phyloP scores from a whole-genome alignment of 1,140 invertebrate genomes.

The Mercenaria mercenaria region DNA sequence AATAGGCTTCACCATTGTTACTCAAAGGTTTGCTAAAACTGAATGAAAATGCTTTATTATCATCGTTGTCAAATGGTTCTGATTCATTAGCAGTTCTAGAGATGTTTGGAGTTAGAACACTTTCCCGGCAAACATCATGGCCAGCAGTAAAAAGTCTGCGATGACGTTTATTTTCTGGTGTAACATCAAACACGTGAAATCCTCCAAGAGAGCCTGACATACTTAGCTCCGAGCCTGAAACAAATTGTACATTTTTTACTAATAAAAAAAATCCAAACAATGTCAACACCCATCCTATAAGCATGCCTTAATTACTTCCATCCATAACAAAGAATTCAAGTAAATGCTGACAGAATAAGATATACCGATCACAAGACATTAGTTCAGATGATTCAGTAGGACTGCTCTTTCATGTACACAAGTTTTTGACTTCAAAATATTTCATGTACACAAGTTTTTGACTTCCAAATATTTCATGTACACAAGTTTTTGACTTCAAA shows the following conservation, averaged over 20 bases:
- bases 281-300: too few species aligned
- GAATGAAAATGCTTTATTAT: constrained; percentile 80
- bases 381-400: too few species aligned
- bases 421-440: too few species aligned
- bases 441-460: too few species aligned
- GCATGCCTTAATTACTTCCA: too few species aligned
- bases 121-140: constrained; percentile 86
- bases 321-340: too few species aligned
- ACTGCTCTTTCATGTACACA: too few species aligned
- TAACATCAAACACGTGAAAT: constrained; percentile 95
- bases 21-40: constrained; percentile 65
- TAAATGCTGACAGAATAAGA: too few species aligned
- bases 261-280: too few species aligned
- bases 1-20: background rate
- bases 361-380: too few species aligned
- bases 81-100: constrained; percentile 81
- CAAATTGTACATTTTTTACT: constrained; percentile 14
- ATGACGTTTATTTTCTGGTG: constrained; percentile 93
- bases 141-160: constrained; percentile 95
- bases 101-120: constrained; percentile 79
- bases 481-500: too few species aligned
- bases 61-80: constrained; percentile 69
- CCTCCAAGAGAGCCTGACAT: constrained; percentile 95
- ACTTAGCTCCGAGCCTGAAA: constrained; percentile 87
- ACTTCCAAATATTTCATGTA: too few species aligned